Percentiles rank a stretch among this genome's conserved stretches.
These are phyloP conservation scores for Porphyrio hochstetteri DNA, from an alignment of 2,113 vertebrate species.

Conservation along the genomic window DNA sequence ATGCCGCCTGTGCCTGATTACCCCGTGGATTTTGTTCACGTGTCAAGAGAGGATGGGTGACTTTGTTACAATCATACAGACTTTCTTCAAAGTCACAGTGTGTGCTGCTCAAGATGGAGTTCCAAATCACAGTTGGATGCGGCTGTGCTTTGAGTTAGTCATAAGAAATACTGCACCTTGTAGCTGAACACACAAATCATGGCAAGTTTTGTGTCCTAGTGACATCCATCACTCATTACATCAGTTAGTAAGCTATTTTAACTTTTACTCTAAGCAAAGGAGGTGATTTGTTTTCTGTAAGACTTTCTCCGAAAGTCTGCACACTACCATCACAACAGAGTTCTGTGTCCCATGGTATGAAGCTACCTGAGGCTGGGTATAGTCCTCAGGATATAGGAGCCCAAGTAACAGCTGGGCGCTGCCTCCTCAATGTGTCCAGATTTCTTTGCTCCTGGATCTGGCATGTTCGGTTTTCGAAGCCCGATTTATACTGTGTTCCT, in stretches of 20 bases:
- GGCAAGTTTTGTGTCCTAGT: conserved; percentile 73
- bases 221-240: conserved; percentile 68
- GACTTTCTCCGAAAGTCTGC: conserved; percentile 68
- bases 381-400: neutral
- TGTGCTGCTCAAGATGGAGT: conserved; percentile 80
- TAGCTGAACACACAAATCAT: conserved; percentile 71
- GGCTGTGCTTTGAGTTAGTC: conserved; percentile 79
- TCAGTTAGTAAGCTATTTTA: conserved; percentile 86
- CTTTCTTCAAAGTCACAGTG: conserved; percentile 81
- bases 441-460: conserved; percentile 32
- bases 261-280: conserved; percentile 66
- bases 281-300: conserved; percentile 44
- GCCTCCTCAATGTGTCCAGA: neutral
- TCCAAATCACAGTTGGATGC: conserved; percentile 73
- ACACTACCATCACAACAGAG: conserved; percentile 60
- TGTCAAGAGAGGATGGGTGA: conserved; percentile 78
- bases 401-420: neutral
- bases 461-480: neutral
- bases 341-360: conserved; percentile 56
- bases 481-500: conserved; percentile 56
- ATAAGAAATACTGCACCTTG: conserved; percentile 70
- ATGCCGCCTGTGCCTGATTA: conserved; percentile 96
- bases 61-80: conserved; percentile 83
- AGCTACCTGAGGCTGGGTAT: conserved; percentile 58
- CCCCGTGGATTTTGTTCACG: conserved; percentile 74